Evolutionary conservation across 2,113 vertebrate species (phyloP).

Genomic region (Syrmaticus mikado): DNA sequence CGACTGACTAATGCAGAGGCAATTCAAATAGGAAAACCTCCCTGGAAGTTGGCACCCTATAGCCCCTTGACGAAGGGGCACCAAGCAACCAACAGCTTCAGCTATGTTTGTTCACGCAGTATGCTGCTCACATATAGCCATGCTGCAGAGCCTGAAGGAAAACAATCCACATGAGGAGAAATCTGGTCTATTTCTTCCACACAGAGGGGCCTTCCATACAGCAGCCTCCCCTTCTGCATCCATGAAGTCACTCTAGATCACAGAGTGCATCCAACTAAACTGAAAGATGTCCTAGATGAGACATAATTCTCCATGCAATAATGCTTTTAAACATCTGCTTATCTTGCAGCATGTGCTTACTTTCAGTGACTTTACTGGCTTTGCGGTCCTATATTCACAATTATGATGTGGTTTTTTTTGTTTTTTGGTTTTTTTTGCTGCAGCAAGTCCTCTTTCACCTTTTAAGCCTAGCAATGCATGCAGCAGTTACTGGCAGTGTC

Average conservation of each 20-base stretch:
- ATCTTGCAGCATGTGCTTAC: not conserved
- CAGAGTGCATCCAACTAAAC: not conserved
- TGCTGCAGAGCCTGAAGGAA: fast-evolving
- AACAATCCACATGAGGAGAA: not conserved
- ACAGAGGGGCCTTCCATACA: not conserved
- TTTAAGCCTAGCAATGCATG: not conserved
- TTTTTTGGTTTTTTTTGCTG: not conserved
- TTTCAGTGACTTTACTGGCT: not conserved
- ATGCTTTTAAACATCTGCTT: not conserved
- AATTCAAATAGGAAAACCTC: slow-evolving; percentile 18
- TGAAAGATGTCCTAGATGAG: not conserved
- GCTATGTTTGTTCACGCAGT: not conserved
- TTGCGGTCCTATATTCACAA: fast-evolving
- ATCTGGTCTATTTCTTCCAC: not conserved
- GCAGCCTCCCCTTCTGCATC: not conserved
- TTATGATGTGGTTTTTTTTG: not conserved
- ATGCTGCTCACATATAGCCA: not conserved
- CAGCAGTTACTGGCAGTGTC: not conserved
- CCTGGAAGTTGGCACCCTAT: not conserved
- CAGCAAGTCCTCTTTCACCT: not conserved
- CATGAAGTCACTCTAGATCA: not conserved
- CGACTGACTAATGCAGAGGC: not conserved
- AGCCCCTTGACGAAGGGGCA: not conserved
- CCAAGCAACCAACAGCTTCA: not conserved
- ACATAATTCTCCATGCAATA: not conserved